Conservation (phyloP, 92 coral and sea anemone genomes). For the Porites rus region DNA sequence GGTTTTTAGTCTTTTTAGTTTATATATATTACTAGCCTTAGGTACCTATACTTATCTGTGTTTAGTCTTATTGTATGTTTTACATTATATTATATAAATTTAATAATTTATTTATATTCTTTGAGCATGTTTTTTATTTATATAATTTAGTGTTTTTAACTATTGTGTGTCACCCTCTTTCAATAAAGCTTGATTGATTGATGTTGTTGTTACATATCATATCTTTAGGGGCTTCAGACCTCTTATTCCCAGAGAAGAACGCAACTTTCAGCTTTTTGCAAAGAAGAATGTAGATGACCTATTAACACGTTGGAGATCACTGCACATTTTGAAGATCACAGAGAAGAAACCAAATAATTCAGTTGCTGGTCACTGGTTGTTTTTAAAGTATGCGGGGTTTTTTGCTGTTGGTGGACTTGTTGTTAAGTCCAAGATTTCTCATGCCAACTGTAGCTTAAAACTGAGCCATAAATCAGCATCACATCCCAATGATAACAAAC, state of each 20-base stretch:
- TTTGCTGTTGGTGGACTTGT: constrained; percentile 38
- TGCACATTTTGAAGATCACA: constrained; percentile 21
- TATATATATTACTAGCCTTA: no score
- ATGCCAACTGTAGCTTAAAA: constrained; percentile 91
- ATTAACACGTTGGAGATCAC: constrained; percentile 2
- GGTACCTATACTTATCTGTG: no score
- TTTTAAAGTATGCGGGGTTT: constrained; percentile 40
- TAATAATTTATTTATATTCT: no score
- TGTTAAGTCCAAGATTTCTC: constrained; percentile 47
- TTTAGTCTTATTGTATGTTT: no score
- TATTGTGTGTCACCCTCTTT: no score
- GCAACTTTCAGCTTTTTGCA: neutral
- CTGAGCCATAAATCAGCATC: constrained; percentile 87
- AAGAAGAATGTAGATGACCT: neutral
- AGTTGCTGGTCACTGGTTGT: constrained; percentile 2
- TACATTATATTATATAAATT: no score
- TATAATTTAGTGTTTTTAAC: no score
- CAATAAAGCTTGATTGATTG: no score
- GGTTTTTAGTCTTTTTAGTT: no score
- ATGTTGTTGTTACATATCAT: neutral
- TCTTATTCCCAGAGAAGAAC: neutral
- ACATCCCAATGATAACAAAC: constrained; percentile 6
- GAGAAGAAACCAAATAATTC: constrained; percentile 32
- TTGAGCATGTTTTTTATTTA: no score
- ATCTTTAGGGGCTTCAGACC: constrained; percentile 10